Conservation (phyloP, 2,888 invertebrate species). For the Cabera pusaria region DNA sequence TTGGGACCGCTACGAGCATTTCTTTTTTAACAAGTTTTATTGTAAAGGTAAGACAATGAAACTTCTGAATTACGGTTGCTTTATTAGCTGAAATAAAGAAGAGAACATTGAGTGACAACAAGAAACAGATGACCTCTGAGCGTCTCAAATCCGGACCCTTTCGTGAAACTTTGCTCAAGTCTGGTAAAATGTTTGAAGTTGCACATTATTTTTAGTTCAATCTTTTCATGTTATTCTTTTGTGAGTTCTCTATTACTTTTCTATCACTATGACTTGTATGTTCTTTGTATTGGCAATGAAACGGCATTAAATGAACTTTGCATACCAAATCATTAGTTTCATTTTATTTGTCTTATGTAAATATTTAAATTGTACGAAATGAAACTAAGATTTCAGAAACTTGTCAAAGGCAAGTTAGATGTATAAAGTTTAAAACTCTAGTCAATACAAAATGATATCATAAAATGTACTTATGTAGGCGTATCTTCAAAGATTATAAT, state of each 20-base stretch:
- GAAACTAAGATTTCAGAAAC: conserved; percentile 32
- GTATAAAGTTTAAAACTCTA: conserved; percentile 44
- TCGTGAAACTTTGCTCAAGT: conserved; percentile 7
- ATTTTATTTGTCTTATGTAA: too few species aligned
- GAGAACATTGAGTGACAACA: conserved; percentile 33
- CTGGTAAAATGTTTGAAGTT: too few species aligned
- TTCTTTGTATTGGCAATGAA: too few species aligned
- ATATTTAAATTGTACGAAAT: conserved; percentile 31
- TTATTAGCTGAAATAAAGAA: conserved; percentile 44
- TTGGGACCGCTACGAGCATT: conserved; percentile 27
- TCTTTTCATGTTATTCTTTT: too few species aligned
- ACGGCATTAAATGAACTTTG: conserved; percentile 1
- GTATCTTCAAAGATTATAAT: conserved; percentile 17
- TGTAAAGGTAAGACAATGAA: conserved; percentile 44
- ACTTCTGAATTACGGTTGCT: conserved; percentile 46
- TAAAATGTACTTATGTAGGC: conserved; percentile 34
- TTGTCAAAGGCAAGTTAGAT: conserved; percentile 51
- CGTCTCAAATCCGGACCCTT: conserved; percentile 31
- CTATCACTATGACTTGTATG: too few species aligned
- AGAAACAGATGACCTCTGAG: conserved; percentile 34
- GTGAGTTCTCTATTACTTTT: too few species aligned
- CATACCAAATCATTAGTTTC: conserved; percentile 1
- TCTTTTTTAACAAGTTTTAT: conserved; percentile 36
- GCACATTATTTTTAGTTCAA: too few species aligned
- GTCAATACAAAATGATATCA: conserved; percentile 43